Percentiles rank a stretch among this genome's conserved stretches.
phyloP scores from a whole-genome alignment of 2,888 invertebrate genomes.

The Lottia gigantea region DNA sequence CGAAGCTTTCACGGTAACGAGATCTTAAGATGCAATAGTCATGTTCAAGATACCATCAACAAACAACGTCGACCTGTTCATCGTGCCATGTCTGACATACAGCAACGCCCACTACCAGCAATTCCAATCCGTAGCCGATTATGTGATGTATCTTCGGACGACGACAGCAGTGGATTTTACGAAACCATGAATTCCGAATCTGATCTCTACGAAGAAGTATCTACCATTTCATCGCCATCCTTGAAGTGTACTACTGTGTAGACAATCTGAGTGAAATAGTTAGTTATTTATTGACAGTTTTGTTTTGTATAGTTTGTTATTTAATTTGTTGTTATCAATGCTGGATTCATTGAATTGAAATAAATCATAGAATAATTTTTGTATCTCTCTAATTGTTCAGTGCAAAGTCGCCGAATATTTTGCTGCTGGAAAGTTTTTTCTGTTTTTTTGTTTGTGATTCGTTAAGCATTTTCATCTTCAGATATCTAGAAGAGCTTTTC shows the following conservation, averaged over 20 bases:
- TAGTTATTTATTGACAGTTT: too few species aligned
- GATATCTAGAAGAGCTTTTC: too few species aligned
- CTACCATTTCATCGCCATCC: not conserved
- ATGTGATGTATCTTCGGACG: not conserved
- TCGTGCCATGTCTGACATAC: not conserved
- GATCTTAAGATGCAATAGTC: not conserved
- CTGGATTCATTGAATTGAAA: too few species aligned
- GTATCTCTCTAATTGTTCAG: too few species aligned
- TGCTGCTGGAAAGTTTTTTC: too few species aligned
- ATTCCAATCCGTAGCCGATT: not conserved
- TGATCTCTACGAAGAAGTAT: not conserved
- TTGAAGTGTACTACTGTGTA: not conserved
- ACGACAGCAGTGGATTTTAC: slow-evolving; percentile 4
- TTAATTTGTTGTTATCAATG: too few species aligned
- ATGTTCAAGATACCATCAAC: not conserved
- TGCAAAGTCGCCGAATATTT: too few species aligned
- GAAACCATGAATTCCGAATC: slow-evolving; percentile 2
- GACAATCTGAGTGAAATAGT: too few species aligned
- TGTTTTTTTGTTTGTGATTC: too few species aligned
- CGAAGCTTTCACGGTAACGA: not conserved
- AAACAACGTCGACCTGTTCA: not conserved
- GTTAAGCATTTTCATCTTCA: too few species aligned
- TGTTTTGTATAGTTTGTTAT: too few species aligned
- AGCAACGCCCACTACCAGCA: not conserved
- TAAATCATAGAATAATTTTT: too few species aligned